phyloP scores from a whole-genome alignment of 2,888 invertebrate species.

The Chesias legatella region DNA sequence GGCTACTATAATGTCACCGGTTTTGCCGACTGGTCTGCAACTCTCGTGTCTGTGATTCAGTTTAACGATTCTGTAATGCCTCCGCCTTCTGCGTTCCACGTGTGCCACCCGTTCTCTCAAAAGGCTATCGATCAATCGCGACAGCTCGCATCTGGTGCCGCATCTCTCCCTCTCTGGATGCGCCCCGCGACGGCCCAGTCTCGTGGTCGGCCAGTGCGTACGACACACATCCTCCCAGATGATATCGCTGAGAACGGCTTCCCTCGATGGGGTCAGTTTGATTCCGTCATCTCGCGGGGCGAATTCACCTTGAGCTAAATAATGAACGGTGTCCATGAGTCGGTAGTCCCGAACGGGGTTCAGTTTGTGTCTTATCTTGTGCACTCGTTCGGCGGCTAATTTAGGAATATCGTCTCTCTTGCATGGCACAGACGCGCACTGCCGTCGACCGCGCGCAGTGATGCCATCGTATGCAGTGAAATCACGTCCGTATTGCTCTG shows the following conservation, averaged over 20 bases:
- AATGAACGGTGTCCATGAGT: constrained; percentile 74
- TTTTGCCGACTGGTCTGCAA: constrained; percentile 64
- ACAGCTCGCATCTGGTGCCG: constrained; percentile 60
- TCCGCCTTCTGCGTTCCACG: constrained; percentile 63
- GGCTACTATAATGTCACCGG: constrained; percentile 72
- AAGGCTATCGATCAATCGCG: constrained; percentile 65
- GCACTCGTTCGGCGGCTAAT: constrained; percentile 66
- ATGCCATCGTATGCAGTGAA: constrained; percentile 72
- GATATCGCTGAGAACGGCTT: constrained; percentile 73
- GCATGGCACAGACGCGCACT: constrained; percentile 67
- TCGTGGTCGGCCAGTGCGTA: constrained; percentile 70
- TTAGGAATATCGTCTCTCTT: constrained; percentile 62
- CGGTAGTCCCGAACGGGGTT: constrained; percentile 72
- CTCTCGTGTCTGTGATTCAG: constrained; percentile 68
- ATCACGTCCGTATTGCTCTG: constrained; percentile 70
- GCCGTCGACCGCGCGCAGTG: constrained; percentile 65
- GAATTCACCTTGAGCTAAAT: constrained; percentile 73
- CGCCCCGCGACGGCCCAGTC: constrained; percentile 55
- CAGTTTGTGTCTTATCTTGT: constrained; percentile 69
- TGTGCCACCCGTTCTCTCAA: constrained; percentile 68
- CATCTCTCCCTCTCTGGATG: constrained; percentile 61
- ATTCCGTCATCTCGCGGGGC: constrained; percentile 74
- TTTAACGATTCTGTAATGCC: constrained; percentile 73
- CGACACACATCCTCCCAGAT: constrained; percentile 76
- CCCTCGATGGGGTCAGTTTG: constrained; percentile 69